Conservation (phyloP, 2,797 vertebrate genomes). For the Karalla daura region DNA sequence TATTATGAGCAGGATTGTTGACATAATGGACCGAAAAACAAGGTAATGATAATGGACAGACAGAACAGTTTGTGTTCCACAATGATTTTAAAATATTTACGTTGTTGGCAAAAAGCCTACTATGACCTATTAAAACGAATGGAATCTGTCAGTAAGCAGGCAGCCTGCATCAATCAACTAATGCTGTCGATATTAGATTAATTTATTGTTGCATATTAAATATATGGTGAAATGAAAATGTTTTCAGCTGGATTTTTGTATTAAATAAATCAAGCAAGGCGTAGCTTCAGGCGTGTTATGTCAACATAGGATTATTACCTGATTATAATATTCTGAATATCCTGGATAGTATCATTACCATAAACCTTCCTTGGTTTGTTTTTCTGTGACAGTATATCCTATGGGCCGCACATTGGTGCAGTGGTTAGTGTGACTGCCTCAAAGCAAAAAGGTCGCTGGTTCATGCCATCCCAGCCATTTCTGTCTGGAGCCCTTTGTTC, state of each 20-base stretch:
- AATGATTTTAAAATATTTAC: constrained; percentile 25
- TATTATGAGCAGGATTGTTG: neutral
- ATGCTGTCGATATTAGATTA: constrained; percentile 24
- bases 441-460: no score
- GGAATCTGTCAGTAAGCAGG: constrained; percentile 27
- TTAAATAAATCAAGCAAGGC: neutral
- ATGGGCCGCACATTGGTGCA: no score
- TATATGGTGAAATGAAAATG: neutral
- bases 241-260: neutral
- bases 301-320: no score
- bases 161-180: constrained; percentile 19
- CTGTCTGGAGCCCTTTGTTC: no score
- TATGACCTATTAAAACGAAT: constrained; percentile 26
- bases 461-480: no score
- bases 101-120: constrained; percentile 9
- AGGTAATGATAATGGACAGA: neutral
- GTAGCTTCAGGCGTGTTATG: no score
- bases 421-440: no score
- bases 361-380: no score
- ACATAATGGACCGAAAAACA: constrained; percentile 5
- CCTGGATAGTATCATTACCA: no score
- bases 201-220: constrained; percentile 17
- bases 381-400: no score
- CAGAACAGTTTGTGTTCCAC: constrained; percentile 5
- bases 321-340: no score